phyloP scores from a whole-genome alignment of 2,797 vertebrate species.

The Macropodus opercularis region DNA sequence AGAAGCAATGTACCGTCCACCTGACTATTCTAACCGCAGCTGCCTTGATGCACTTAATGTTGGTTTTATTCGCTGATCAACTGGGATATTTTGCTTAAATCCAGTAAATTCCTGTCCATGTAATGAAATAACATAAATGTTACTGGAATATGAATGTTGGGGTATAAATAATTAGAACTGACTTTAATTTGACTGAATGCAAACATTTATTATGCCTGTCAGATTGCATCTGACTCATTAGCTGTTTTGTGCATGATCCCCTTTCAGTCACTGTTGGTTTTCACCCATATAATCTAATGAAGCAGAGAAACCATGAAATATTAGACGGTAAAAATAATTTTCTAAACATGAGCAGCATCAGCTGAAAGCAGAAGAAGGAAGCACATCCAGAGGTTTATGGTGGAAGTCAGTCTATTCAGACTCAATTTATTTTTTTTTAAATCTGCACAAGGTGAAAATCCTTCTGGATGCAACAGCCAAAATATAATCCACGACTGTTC shows the following conservation, averaged over 20 bases:
- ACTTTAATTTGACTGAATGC: constrained; percentile 23
- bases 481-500: constrained; percentile 38
- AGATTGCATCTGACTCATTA: constrained; percentile 53
- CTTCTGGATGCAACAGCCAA: constrained; percentile 43
- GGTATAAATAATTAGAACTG: constrained; percentile 22
- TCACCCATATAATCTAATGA: constrained; percentile 46
- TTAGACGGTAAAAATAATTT: constrained; percentile 49
- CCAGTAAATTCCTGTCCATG: not conserved
- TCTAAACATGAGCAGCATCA: constrained; percentile 22
- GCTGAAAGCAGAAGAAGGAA: constrained; percentile 6
- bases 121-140: constrained; percentile 1
- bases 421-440: no score
- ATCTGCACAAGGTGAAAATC: constrained; percentile 47
- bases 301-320: constrained; percentile 40
- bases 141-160: constrained; percentile 5
- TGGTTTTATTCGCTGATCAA: not conserved
- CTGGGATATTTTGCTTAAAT: not conserved
- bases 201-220: constrained; percentile 40
- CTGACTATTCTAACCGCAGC: not conserved
- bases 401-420: constrained; percentile 23
- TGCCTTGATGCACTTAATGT: not conserved
- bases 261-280: constrained; percentile 59
- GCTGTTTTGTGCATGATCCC: constrained; percentile 35
- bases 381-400: constrained; percentile 17
- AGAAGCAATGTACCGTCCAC: not conserved